Conservation (phyloP, 30 jellyfish, hydroid and myxozoan genomes). For the Hydra vulgaris region DNA sequence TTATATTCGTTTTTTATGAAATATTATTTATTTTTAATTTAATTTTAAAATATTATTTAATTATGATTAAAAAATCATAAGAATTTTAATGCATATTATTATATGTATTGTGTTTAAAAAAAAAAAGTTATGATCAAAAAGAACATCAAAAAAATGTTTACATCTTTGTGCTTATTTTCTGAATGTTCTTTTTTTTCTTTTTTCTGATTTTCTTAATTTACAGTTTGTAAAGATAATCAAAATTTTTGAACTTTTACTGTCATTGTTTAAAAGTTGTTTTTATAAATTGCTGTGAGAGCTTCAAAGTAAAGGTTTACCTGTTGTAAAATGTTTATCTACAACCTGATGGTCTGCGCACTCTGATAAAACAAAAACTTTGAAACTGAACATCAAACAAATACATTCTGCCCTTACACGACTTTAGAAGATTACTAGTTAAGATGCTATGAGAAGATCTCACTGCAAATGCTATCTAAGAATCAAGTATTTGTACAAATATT, state of each 20-base stretch:
- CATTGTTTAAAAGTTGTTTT: background rate
- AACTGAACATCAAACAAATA: background rate
- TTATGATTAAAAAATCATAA: no score
- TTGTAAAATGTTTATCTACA: background rate
- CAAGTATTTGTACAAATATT: no score
- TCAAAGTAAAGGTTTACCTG: background rate
- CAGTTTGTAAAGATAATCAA: background rate
- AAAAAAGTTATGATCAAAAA: no score
- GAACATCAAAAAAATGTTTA: no score
- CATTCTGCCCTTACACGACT: background rate
- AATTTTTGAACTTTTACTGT: background rate
- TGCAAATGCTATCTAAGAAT: no score
- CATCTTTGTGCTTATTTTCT: no score
- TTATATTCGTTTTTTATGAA: background rate
- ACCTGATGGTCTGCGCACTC: background rate
- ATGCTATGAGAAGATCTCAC: no score
- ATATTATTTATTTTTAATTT: no score
- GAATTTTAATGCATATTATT: background rate
- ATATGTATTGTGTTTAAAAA: background rate
- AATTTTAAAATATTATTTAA: no score
- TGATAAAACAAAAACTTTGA: background rate
- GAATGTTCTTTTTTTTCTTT: no score
- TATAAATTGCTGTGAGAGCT: background rate
- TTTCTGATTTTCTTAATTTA: no score
- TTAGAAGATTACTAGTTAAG: no score